Conservation (phyloP, 1,140 invertebrate species). For the Asobara japonica region DNA sequence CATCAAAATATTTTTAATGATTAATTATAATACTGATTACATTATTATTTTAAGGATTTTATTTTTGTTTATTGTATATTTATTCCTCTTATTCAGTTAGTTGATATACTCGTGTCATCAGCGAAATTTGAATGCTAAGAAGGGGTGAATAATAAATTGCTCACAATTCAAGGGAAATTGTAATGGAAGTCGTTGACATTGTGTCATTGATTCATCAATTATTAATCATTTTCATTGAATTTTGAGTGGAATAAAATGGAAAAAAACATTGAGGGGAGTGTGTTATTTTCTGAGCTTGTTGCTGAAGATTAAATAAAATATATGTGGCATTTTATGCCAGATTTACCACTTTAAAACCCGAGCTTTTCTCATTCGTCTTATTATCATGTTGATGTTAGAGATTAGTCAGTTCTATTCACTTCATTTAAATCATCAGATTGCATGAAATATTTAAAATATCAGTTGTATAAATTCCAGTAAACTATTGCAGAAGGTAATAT, state of each 20-base stretch:
- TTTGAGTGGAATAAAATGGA: background rate
- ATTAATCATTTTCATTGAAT: slow-evolving; percentile 1
- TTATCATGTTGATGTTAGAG: too few relatives aligned
- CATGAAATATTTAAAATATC: too few relatives aligned
- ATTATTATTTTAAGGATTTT: background rate
- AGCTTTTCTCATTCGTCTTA: too few relatives aligned
- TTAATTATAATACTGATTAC: background rate
- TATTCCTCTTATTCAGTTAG: background rate
- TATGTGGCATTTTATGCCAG: too few relatives aligned
- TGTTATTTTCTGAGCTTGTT: slow-evolving; percentile 38
- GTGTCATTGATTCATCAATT: background rate
- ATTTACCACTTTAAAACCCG: too few relatives aligned
- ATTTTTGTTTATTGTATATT: slow-evolving; percentile 10
- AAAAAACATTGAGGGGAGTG: slow-evolving; percentile 17
- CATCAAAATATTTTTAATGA: background rate
- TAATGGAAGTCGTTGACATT: background rate
- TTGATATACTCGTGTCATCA: background rate
- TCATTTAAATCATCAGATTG: too few relatives aligned
- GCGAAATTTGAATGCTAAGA: background rate
- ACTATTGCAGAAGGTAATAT: too few relatives aligned
- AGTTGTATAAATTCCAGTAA: too few relatives aligned
- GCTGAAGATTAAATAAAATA: slow-evolving; percentile 36
- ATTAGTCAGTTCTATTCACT: too few relatives aligned
- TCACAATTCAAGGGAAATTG: background rate
- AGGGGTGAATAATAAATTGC: background rate